Base-by-base conservation (phyloP, 2,888 invertebrate species). In the Xestoiulus laeticollis region DNA sequence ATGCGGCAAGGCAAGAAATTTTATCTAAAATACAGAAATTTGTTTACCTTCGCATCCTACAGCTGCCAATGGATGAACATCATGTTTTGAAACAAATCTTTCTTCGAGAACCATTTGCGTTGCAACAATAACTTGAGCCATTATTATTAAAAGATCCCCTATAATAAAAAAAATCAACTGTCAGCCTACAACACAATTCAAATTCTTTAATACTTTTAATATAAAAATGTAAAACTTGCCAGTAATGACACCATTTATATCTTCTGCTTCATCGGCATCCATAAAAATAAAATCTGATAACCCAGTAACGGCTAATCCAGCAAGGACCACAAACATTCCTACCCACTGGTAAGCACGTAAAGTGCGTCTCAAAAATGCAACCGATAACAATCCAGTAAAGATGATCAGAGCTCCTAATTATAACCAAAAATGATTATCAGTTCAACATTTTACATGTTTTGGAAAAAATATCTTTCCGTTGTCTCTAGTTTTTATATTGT, bases 81-180 rank as follows among this genome's bases (percentile, higher is more conserved):
- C 96, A 90, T 95, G 93, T 86, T 96, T 95, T 88, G 95, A 93
- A 0, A 99, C 95, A 92, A 95, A 97, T 92, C 97, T 97, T 92
- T 99, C 98, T 92, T 99, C 99, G 89, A 96, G 95, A 0, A 99
- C 97, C 96, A 98, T 97, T 93, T 98, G 98, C 88, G 95, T 94
- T 0, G 98, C 96, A 26, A 95, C 95, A 90, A 99, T 94, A 85
- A 99, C 94, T 92, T 95, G 93, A 5, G 94, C 94, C 92, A 94
- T 93, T 87, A 94, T 92, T 89, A 94, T 94, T 86, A 94, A 91
- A 85, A 94, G 90, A 90, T 94, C 94, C 86, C 94, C 94, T 93
- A 90, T 48, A 91, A 90, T 89, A 85, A 87, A 48, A 84, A 88
- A 33, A 33, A 83, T 48, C 10, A 30, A 86, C 6, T 5, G 4